Evolutionary conservation across 2,113 vertebrate genomes (phyloP).

Genomic region (Eubucco bourcierii): DNA sequence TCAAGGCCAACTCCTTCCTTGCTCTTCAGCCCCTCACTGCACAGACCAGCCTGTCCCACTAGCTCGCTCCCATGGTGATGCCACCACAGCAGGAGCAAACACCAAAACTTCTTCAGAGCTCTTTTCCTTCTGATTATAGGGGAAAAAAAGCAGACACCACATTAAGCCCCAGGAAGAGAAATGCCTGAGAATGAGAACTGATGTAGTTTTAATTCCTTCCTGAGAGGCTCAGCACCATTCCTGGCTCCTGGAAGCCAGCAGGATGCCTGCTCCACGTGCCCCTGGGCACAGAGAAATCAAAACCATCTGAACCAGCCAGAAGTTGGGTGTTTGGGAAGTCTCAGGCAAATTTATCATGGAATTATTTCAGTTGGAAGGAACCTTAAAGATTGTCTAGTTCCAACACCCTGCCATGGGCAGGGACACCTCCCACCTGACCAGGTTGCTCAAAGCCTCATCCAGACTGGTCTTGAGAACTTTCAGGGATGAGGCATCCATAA

Average conservation of each 20-base stretch:
- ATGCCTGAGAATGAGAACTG: neutral
- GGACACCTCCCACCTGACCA: too few species aligned
- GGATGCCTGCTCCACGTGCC: neutral
- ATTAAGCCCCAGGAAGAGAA: neutral
- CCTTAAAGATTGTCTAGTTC: too few species aligned
- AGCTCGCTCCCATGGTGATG: accelerated
- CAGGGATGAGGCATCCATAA: too few species aligned
- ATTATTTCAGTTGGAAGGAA: too few species aligned
- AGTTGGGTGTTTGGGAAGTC: neutral
- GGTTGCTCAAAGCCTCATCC: too few species aligned
- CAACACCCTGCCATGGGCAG: too few species aligned
- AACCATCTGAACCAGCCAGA: neutral
- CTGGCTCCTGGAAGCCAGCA: neutral
- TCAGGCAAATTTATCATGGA: too few species aligned
- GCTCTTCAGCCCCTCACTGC: neutral
- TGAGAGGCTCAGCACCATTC: neutral
- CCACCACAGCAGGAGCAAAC: neutral
- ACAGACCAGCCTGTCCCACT: neutral
- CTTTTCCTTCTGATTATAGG: neutral
- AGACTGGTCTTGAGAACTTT: too few species aligned
- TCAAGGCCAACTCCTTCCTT: neutral
- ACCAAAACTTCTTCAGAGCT: neutral
- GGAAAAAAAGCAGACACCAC: neutral
- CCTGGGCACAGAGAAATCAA: neutral
- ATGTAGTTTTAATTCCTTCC: neutral